A percentile compares a stretch with the other conserved stretches of the same genome.
phyloP scores from a whole-genome alignment of 2,888 invertebrate species.

The Sinelater perroti region DNA sequence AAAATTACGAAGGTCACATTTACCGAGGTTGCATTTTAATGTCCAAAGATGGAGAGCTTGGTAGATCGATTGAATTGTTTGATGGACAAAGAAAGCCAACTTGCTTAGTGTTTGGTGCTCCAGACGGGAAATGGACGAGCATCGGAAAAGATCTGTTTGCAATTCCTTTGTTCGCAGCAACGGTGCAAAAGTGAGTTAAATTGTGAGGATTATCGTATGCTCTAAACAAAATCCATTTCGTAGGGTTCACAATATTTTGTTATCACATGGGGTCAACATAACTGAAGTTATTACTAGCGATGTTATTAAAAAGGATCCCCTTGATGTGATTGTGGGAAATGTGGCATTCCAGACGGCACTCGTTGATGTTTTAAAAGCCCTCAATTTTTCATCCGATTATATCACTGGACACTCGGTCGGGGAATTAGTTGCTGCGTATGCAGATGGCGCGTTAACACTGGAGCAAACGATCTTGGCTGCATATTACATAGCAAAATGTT shows the following conservation, averaged over 20 bases:
- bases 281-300: conserved; percentile 11
- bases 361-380: conserved; percentile 62
- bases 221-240: background rate
- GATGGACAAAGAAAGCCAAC: conserved; percentile 10
- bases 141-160: conserved; percentile 65
- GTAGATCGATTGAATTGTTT: background rate
- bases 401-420: conserved; percentile 81
- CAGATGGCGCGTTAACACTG: conserved; percentile 84
- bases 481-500: background rate
- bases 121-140: conserved; percentile 5
- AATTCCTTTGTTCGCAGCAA: conserved; percentile 76
- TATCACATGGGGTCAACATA: conserved; percentile 21
- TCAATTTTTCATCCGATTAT: conserved; percentile 54
- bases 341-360: conserved; percentile 67
- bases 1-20: conserved; percentile 3
- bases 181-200: conserved; percentile 66
- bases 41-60: conserved; percentile 30
- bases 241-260: conserved; percentile 27
- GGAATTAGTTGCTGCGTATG: conserved; percentile 90
- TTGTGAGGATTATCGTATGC: background rate
- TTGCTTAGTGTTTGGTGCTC: conserved; percentile 14
- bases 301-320: background rate
- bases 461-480: conserved; percentile 69
- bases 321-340: background rate
- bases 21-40: conserved; percentile 28